Evolutionary conservation across 2,113 vertebrate species (phyloP), one percentile per base, ranked within the genome.

Genomic region (Brachyhypopomus gauderio): DNA sequence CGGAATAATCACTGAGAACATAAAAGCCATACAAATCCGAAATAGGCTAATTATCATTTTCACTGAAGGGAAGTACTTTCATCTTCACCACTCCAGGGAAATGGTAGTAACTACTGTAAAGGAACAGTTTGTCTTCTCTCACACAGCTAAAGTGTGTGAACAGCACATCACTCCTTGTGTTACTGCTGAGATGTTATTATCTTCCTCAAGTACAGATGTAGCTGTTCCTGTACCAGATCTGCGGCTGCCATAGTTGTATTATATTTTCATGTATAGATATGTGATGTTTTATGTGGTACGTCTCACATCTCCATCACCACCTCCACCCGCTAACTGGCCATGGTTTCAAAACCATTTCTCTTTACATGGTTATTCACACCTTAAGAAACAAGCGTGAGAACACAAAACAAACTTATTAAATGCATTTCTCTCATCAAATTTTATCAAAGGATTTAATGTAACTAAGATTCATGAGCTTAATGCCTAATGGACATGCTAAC

Each of bases 51-150:
- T 52, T 80, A 77, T 71, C 78, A 22, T 36, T 34, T 78, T 22
- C 59, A 73, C 55, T 81, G 75, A 77, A 78, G 69, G n/a, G 3
- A 77, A 74, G 20, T 2, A 22, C 78, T 83, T 86, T 86, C 78
- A 86, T 86, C 85, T 74, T 4, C 41, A 36, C n/a, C 5, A 36
- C 58, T 36, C 23, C 34, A 45, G 74, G 30, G 69, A 83, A 83
- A 81, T 70, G 74, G 82, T 63, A 73, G 70, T 62, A 83, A 86
- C 70, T 69, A 56, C 59, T 48, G 60, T 75, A 64, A 72, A 78
- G 67, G 59, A 25, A 45, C 66, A 67, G 62, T 60, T 34, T 20
- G 23, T 76, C 59, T 30, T 19, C 48, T 20, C 72, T 16, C 60
- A 58, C 25, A 67, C 66, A 77, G 66, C 52, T 79, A 75, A 66